These are phyloP conservation scores for Rhinella marina DNA, from an alignment of 2,797 vertebrate genomes.

Conservation along the genomic window DNA sequence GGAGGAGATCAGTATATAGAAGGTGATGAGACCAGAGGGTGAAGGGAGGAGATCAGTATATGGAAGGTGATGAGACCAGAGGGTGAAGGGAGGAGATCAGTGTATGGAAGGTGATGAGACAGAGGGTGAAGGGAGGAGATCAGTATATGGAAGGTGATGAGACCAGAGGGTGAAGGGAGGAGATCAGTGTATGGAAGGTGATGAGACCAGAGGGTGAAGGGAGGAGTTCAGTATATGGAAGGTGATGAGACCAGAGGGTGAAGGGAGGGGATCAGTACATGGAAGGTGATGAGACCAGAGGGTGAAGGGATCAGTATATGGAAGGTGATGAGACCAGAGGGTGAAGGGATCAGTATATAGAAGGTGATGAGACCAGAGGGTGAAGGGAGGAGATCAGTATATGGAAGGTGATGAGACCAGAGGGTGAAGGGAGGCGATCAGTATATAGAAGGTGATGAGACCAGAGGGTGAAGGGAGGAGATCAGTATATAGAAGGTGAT, in stretches of 20 bases:
- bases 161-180: conserved; percentile 66
- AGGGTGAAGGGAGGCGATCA: conserved; percentile 74
- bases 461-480: not conserved
- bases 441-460: conserved; percentile 78
- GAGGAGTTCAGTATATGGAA: conserved; percentile 80
- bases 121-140: conserved; percentile 66
- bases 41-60: no score
- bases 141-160: conserved; percentile 72
- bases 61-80: no score
- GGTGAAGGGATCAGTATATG: conserved; percentile 57
- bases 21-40: no score
- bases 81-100: no score
- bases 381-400: conserved; percentile 79
- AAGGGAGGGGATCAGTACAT: no score
- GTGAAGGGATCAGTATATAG: conserved; percentile 72
- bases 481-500: not conserved
- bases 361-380: conserved; percentile 69
- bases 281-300: no score
- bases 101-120: not conserved
- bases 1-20: no score
- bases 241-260: conserved; percentile 78
- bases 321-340: no score
- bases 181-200: not conserved
- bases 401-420: conserved; percentile 74
- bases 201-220: not conserved